Percentiles rank a stretch among this genome's conserved stretches.
Evolutionary conservation across 1,140 invertebrate species (phyloP).

Genomic region (Neocloeon triangulifer): DNA sequence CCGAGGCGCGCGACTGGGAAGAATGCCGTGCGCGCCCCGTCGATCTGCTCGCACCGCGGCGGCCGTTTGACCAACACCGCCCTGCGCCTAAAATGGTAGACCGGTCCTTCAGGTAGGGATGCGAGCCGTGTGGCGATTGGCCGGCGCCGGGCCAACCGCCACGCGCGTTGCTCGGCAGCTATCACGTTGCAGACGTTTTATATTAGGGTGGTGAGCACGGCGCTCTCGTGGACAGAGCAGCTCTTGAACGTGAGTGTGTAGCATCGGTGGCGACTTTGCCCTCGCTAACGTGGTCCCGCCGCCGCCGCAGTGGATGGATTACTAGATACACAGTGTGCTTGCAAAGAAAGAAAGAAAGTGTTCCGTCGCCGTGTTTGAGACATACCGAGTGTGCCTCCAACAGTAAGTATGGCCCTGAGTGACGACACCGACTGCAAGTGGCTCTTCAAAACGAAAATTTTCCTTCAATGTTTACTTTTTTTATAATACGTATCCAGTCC

Average conservation of each 20-base stretch:
- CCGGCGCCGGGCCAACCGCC: constrained; percentile 19
- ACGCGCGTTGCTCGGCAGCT: constrained; percentile 25
- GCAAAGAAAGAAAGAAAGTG: constrained; percentile 5
- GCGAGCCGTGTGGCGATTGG: constrained; percentile 23
- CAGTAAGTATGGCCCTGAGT: constrained; percentile 13
- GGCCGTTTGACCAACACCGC: too few relatives aligned
- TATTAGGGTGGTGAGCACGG: constrained; percentile 38
- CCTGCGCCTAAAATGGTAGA: constrained; percentile 41
- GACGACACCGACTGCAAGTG: constrained; percentile 14
- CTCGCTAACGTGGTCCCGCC: constrained; percentile 3
- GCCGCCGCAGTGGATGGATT: constrained; percentile 1
- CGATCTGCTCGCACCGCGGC: too few relatives aligned
- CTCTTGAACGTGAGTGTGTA: constrained; percentile 69
- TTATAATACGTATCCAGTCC: too few relatives aligned
- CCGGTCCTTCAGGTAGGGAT: constrained; percentile 20
- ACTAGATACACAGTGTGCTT: constrained; percentile 4
- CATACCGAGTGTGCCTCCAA: constrained; percentile 1
- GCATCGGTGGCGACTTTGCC: constrained; percentile 10
- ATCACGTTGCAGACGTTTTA: constrained; percentile 76
- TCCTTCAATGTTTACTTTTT: too few relatives aligned
- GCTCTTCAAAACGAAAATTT: too few relatives aligned
- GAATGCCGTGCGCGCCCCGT: not conserved
- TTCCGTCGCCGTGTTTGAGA: not conserved
- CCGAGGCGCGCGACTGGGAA: not conserved
- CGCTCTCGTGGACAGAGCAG: constrained; percentile 72